Evolutionary conservation across 2,888 invertebrate genomes (phyloP).

Genomic region (Heliconius sara): DNA sequence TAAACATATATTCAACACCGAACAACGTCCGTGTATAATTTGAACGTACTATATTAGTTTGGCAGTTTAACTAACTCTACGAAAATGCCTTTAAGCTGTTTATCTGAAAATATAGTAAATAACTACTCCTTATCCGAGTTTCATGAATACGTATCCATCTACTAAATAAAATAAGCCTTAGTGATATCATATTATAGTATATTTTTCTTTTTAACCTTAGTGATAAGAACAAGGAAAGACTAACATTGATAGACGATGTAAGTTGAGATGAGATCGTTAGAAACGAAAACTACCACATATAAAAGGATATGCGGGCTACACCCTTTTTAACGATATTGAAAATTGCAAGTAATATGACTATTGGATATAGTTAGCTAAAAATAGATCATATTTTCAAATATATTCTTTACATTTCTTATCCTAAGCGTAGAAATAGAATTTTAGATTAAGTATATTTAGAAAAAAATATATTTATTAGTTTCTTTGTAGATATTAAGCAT

Average conservation of each 20-base stretch:
- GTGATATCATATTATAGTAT: too few relatives aligned
- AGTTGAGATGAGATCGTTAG: conserved; percentile 14
- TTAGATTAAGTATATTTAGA: too few relatives aligned
- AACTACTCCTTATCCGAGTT: not conserved
- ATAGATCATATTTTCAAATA: not conserved
- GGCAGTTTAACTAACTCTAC: not conserved
- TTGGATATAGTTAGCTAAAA: not conserved
- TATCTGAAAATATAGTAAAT: not conserved
- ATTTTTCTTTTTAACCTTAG: too few relatives aligned
- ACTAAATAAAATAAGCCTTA: not conserved
- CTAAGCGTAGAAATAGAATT: not conserved
- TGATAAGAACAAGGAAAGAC: conserved; percentile 4
- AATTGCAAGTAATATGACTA: not conserved
- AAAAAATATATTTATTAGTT: too few relatives aligned
- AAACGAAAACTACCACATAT: not conserved
- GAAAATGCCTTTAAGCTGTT: not conserved
- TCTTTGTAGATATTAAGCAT: too few relatives aligned
- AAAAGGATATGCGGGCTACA: not conserved
- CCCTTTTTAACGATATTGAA: not conserved
- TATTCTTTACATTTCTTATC: not conserved
- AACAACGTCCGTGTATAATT: not conserved
- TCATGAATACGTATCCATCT: too few relatives aligned
- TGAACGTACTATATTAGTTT: not conserved
- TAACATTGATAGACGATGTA: conserved; percentile 12
- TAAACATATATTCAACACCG: not conserved